Evolutionary conservation across 92 coral and sea anemone genomes (phyloP).

Genomic region (Isaurus tuberculatus): DNA sequence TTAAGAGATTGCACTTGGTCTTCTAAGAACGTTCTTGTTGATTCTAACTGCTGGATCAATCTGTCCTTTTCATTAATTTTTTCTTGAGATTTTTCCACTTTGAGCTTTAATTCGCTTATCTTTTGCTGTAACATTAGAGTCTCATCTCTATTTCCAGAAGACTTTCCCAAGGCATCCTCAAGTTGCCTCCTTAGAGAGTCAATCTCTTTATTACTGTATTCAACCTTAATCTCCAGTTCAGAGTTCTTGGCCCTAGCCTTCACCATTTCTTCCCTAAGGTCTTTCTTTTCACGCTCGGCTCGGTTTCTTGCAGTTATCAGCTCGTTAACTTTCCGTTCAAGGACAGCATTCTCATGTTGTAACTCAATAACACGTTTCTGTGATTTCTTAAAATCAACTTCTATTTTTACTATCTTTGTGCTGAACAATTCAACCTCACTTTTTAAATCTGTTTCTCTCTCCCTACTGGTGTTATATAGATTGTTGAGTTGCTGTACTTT

Average conservation of each 20-base stretch:
- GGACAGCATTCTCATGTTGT: slow-evolving; percentile 73
- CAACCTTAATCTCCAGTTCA: slow-evolving; percentile 84
- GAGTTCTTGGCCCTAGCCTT: slow-evolving; percentile 69
- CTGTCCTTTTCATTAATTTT: slow-evolving; percentile 90
- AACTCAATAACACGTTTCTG: slow-evolving; percentile 83
- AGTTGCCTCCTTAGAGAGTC: slow-evolving; percentile 82
- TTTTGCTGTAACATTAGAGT: slow-evolving; percentile 82
- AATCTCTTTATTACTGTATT: slow-evolving; percentile 78
- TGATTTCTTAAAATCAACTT: slow-evolving; percentile 77
- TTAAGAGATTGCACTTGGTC: slow-evolving; percentile 84
- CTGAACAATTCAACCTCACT: slow-evolving; percentile 83
- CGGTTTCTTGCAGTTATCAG: slow-evolving; percentile 73
- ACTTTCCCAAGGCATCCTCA: slow-evolving; percentile 71
- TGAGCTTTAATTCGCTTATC: slow-evolving; percentile 82
- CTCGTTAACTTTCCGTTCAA: slow-evolving; percentile 76
- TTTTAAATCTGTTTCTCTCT: slow-evolving; percentile 85
- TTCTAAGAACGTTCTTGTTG: slow-evolving; percentile 74
- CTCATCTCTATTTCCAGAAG: slow-evolving; percentile 82
- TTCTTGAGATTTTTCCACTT: slow-evolving; percentile 85
- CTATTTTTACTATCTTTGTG: slow-evolving; percentile 70
- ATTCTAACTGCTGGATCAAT: slow-evolving; percentile 79
- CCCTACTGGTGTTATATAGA: slow-evolving; percentile 81
- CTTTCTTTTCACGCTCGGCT: slow-evolving; percentile 73
- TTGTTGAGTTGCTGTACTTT: slow-evolving; percentile 78
- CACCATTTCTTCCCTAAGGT: slow-evolving; percentile 73